Conservation (phyloP, 2,113 vertebrate genomes). For the Coptodon bakossiorum region DNA sequence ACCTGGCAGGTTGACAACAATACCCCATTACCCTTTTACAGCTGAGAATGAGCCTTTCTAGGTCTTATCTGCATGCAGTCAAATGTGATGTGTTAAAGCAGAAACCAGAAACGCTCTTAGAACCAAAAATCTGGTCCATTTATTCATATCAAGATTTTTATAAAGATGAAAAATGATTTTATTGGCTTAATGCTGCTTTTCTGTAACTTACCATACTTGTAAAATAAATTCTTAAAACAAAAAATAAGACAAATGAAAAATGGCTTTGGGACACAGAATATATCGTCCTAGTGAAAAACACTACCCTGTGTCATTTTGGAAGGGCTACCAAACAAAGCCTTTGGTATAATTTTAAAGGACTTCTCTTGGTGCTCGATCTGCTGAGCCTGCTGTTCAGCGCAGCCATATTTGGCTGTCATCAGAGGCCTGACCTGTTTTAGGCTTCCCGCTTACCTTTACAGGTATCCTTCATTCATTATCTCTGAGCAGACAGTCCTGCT, state of each 20-base stretch:
- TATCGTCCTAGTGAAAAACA: neutral
- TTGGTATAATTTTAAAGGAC: neutral
- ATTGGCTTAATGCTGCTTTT: neutral
- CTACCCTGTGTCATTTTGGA: neutral
- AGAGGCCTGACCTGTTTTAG: neutral
- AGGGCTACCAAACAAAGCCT: neutral
- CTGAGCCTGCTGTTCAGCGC: neutral
- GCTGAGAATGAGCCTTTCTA: neutral
- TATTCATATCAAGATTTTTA: neutral
- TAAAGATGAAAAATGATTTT: neutral
- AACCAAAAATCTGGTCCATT: neutral
- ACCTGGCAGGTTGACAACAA: rapidly evolving
- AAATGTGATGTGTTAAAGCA: neutral
- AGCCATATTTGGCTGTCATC: neutral
- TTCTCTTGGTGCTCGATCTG: neutral
- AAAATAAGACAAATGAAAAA: neutral
- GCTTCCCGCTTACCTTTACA: neutral
- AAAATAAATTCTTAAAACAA: neutral
- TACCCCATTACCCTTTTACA: neutral
- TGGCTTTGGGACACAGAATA: neutral
- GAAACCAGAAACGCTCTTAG: neutral
- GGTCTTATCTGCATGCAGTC: neutral
- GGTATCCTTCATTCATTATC: slow-evolving; percentile 40
- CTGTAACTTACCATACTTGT: neutral
- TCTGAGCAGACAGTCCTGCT: slow-evolving; percentile 36